These are phyloP conservation scores for Erithacus rubecula DNA, from an alignment of 2,797 vertebrate genomes.

Conservation along the genomic window DNA sequence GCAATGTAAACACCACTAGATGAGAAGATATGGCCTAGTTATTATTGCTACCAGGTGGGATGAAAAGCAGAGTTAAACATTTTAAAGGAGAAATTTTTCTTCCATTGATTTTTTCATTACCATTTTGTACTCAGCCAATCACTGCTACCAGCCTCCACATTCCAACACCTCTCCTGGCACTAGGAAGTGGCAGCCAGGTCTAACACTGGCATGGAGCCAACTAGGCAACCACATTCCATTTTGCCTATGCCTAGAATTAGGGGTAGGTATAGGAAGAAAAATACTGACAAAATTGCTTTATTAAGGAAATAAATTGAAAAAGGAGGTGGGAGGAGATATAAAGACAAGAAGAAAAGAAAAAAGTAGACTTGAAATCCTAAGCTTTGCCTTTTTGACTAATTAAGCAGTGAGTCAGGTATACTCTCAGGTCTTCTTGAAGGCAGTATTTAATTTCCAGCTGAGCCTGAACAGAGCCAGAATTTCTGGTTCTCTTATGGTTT, in stretches of 20 bases:
- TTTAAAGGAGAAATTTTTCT: neutral
- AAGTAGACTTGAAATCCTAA: neutral
- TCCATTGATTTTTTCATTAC: neutral
- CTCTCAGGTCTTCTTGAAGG: neutral
- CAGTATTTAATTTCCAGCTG: neutral
- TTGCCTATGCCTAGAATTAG: neutral
- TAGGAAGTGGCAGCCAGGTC: neutral
- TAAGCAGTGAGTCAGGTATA: neutral
- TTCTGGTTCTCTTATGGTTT: neutral
- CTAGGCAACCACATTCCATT: neutral
- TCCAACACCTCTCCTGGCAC: neutral
- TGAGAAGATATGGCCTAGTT: neutral
- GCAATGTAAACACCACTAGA: neutral
- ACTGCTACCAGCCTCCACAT: fast-evolving
- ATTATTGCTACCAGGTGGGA: neutral
- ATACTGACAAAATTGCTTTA: neutral
- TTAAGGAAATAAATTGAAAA: neutral
- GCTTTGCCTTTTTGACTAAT: neutral
- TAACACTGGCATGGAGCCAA: neutral
- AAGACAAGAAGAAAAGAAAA: neutral
- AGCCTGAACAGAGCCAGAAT: neutral
- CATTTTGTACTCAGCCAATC: neutral
- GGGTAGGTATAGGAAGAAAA: neutral
- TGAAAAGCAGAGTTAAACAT: neutral
- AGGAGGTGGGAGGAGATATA: neutral